A percentile compares a stretch with the other conserved stretches of the same genome.
These are phyloP conservation scores for Crotalus tigris DNA, from an alignment of 2,113 vertebrate genomes.

Conservation along the genomic window DNA sequence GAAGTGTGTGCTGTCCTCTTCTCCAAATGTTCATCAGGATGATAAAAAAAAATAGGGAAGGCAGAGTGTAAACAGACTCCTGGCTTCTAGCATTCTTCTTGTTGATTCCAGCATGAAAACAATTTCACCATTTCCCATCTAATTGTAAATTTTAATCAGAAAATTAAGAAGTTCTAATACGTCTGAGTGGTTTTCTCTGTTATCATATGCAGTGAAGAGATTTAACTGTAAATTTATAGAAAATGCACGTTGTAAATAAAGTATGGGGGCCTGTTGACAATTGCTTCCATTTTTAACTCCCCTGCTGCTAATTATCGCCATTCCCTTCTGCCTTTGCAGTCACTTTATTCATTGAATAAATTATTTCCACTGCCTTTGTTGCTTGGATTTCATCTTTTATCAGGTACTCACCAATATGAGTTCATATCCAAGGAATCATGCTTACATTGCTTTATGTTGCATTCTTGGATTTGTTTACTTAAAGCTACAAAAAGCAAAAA, in stretches of 20 bases:
- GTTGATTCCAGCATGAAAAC: not conserved
- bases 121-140: conserved; percentile 22
- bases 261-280: not conserved
- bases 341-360: conserved; percentile 1
- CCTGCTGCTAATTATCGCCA: conserved; percentile 15
- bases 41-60: not conserved
- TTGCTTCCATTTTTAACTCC: not conserved
- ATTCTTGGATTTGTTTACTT: conserved; percentile 6
- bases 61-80: conserved; percentile 16
- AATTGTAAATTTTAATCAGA: conserved; percentile 36
- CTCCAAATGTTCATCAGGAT: not conserved
- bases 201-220: not conserved
- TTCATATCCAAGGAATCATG: not conserved
- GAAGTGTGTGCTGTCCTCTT: not conserved
- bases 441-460: not conserved
- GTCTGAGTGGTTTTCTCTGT: not conserved
- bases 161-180: conserved; percentile 13
- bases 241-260: conserved; percentile 8
- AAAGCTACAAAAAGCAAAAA: not conserved
- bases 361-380: not conserved
- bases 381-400: not conserved
- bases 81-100: conserved; percentile 1
- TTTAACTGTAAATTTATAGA: conserved; percentile 5
- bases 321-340: not conserved
- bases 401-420: not conserved